Evolutionary conservation across 2,888 invertebrate genomes (phyloP).

Genomic region (Liodrosophila aerea): DNA sequence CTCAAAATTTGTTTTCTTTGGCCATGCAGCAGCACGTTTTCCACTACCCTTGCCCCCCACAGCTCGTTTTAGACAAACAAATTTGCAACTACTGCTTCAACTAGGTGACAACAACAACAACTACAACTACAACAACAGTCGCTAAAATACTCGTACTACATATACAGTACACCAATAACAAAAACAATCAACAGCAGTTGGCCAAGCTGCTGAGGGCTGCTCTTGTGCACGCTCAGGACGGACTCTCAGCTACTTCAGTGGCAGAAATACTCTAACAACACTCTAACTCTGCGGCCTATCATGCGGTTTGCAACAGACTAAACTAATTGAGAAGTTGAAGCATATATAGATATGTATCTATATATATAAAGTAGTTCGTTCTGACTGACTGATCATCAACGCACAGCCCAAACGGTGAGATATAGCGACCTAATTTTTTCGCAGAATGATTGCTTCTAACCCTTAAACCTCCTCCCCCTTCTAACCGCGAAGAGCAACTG

Average conservation of each 20-base stretch:
- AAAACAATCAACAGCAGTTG: constrained; percentile 12
- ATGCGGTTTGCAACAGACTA: no score
- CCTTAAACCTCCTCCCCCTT: no score
- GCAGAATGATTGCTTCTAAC: no score
- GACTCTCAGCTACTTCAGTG: constrained; percentile 17
- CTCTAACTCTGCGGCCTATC: no score
- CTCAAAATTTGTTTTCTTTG: constrained; percentile 35
- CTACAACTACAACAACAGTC: constrained; percentile 7
- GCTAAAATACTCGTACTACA: constrained; percentile 11
- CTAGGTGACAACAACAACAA: constrained; percentile 22
- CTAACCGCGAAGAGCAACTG: no score
- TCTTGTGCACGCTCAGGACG: constrained; percentile 53
- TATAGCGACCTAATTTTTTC: no score
- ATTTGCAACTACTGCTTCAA: constrained; percentile 39
- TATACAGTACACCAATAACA: not conserved
- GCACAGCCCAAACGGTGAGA: no score
- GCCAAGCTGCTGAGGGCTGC: constrained; percentile 40
- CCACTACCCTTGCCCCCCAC: constrained; percentile 55
- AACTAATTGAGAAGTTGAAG: no score
- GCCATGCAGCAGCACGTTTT: constrained; percentile 66
- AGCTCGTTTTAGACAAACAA: constrained; percentile 41
- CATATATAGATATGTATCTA: no score
- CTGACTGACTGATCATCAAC: no score
- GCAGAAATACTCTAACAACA: constrained; percentile 21
- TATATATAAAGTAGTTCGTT: no score